phyloP scores from a whole-genome alignment of 1,140 invertebrate genomes.

The Pogonognathellus flavescens region DNA sequence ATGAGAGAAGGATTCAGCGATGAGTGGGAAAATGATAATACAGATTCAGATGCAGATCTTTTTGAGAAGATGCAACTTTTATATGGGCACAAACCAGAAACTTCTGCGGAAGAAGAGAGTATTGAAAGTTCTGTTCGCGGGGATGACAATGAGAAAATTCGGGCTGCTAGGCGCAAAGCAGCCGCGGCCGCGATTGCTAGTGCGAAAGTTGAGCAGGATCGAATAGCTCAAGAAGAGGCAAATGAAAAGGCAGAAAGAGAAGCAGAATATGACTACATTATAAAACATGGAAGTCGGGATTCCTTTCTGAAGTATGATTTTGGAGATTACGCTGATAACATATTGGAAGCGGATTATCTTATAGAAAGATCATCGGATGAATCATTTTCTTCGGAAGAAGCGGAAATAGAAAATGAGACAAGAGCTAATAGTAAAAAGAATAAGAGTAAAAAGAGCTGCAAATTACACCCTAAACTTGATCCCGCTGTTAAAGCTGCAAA shows the following conservation, averaged over 20 bases:
- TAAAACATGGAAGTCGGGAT: neutral
- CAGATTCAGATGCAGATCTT: neutral
- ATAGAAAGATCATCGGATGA: neutral
- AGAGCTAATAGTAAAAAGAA: neutral
- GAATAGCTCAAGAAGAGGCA: neutral
- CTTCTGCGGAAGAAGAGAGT: neutral
- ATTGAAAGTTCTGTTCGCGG: neutral
- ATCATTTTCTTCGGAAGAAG: neutral
- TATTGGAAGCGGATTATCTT: neutral
- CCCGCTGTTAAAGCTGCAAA: neutral
- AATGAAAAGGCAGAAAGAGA: neutral
- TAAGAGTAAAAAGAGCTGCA: neutral
- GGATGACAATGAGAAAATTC: neutral
- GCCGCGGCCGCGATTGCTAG: neutral
- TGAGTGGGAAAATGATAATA: neutral
- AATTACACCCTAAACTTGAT: neutral
- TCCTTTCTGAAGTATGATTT: neutral
- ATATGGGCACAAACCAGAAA: neutral
- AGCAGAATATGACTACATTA: neutral
- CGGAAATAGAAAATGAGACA: neutral
- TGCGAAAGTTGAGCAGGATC: neutral
- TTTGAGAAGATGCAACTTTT: neutral
- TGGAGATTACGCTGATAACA: neutral
- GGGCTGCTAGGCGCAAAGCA: neutral
- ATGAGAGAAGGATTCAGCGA: neutral